Evolutionary conservation across 1,140 invertebrate species (phyloP).

Genomic region (Mesaphorura yosii): DNA sequence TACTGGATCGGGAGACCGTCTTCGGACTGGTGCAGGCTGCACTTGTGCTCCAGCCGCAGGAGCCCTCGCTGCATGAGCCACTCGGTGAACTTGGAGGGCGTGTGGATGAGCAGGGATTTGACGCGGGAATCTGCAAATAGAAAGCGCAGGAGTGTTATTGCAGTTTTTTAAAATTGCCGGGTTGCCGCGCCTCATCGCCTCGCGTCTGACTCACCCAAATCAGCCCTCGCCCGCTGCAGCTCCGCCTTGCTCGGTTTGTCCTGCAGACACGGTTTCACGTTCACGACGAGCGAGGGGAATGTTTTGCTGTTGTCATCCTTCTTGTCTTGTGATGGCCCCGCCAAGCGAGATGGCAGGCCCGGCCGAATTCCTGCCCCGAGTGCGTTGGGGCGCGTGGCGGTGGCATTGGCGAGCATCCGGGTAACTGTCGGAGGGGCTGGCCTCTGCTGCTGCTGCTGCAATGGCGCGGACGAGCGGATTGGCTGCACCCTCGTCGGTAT

Average conservation of each 20-base stretch:
- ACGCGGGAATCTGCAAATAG: conserved; percentile 51
- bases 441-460: not conserved
- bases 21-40: conserved; percentile 45
- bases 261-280: conserved; percentile 59
- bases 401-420: not conserved
- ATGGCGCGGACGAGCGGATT: not conserved
- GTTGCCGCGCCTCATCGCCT: too few relatives aligned
- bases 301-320: conserved; percentile 45
- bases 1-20: conserved; percentile 45
- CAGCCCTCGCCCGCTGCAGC: conserved; percentile 38
- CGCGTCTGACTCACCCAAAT: conserved; percentile 42
- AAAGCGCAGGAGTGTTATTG: not conserved
- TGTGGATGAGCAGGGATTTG: conserved; percentile 62
- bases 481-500: not conserved
- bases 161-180: too few relatives aligned
- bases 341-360: not conserved
- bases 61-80: conserved; percentile 76
- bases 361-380: not conserved
- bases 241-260: conserved; percentile 41
- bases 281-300: conserved; percentile 67
- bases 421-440: not conserved
- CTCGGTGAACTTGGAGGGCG: conserved; percentile 68
- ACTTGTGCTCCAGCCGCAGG: conserved; percentile 62
- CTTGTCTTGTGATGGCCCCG: not conserved
- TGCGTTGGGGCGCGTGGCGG: not conserved